Evolutionary conservation across 2,888 invertebrate species (phyloP), one percentile per base, ranked within the genome.

Genomic region (Nasonia oneida): DNA sequence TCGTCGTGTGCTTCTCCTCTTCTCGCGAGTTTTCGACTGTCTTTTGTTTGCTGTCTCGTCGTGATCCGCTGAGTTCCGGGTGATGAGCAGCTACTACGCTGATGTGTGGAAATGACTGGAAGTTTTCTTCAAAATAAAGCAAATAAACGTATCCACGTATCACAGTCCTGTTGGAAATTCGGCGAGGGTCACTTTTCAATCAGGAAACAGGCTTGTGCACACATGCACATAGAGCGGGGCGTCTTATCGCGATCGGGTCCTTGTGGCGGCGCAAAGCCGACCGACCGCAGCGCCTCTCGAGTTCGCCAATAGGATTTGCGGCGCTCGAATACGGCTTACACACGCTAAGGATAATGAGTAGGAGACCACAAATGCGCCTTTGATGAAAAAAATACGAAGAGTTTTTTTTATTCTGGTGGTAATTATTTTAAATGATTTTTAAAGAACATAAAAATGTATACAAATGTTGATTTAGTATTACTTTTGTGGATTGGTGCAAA

Each of bases 231-330:
- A 29, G 29, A 18, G 33, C 47, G 39, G 50, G 15, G 3, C 23
- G 37, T 37, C 73, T 83, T 82, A 86, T 86, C 86, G 75, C 50
- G 79, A 83, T 83, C 82, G 71, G 33, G 50, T 77, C 73, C 76
- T 78, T 23, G 73, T 42, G 73, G 42, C n/a, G 61, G 18, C 23
- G 23, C 42, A 79, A 77, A 78, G 67, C 82, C 70, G 29, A 53
- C 82, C 57, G n/a, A 10, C 71, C 3, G 61, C 73, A 14, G 75
- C 18, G 61, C 47, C 73, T 79, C 57, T 73, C 15, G 8, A 50
- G 29, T 4, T 47, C 79, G 73, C 61, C 82, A 83, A 83, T 80
- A 70, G 75, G 83, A 83, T 83, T 83, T 78, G 29, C 50, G 67
- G 77, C 74, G 70, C 78, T 14, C 23, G 29, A 37, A 50, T 50